phyloP scores from a whole-genome alignment of 2,797 vertebrate species.

The Diceros bicornis region DNA sequence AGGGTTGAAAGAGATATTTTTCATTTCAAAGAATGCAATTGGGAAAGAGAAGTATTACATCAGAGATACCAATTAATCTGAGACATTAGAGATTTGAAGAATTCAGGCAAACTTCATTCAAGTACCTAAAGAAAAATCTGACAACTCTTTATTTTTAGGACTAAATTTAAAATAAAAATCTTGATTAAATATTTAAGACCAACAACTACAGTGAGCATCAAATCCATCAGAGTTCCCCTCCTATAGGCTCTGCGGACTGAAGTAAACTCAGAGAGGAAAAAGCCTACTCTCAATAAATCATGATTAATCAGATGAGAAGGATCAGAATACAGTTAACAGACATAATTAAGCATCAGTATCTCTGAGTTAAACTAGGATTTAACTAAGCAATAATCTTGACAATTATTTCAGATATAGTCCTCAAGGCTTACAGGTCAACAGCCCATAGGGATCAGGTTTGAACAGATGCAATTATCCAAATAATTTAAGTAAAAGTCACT shows the following conservation, averaged over 20 bases:
- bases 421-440: background rate
- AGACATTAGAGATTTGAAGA: background rate
- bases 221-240: background rate
- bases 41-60: background rate
- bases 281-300: background rate
- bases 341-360: background rate
- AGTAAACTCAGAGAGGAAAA: background rate
- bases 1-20: background rate
- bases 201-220: background rate
- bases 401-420: background rate
- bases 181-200: background rate
- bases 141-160: background rate
- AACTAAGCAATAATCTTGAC: background rate
- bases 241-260: background rate
- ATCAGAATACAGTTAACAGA: background rate
- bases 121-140: background rate
- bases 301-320: background rate
- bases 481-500: slow-evolving; percentile 34
- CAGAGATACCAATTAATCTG: slow-evolving; percentile 37
- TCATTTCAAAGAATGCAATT: background rate
- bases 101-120: background rate
- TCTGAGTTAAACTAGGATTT: background rate
- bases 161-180: slow-evolving; percentile 13
- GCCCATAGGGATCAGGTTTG: background rate
- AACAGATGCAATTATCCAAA: background rate